phyloP scores from a whole-genome alignment of 2,113 vertebrate genomes.

The Daubentonia madagascariensis region DNA sequence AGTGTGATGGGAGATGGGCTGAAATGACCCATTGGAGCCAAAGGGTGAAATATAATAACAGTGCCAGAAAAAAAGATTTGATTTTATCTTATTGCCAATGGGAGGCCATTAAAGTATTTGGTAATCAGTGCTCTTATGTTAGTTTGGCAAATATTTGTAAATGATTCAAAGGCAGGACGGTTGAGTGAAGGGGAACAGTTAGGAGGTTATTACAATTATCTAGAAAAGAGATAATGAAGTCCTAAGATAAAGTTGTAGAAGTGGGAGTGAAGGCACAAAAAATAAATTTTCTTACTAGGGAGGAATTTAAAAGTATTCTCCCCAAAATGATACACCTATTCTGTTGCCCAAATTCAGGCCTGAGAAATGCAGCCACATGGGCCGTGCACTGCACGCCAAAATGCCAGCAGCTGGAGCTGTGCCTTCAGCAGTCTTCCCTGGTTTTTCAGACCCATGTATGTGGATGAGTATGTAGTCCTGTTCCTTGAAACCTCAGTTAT shows the following conservation, averaged over 20 bases:
- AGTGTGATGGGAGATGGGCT: neutral
- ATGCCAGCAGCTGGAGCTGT: fast-evolving
- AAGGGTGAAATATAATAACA: neutral
- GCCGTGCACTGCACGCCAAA: neutral
- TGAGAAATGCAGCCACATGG: too few species aligned
- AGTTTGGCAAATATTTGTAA: neutral
- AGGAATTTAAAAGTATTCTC: neutral
- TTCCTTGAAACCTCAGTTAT: neutral
- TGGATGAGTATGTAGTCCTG: too few species aligned
- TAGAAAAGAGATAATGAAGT: neutral
- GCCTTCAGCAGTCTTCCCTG: neutral
- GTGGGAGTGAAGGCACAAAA: neutral
- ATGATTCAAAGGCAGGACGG: neutral
- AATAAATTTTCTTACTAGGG: neutral
- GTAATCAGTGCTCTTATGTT: neutral
- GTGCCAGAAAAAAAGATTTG: neutral
- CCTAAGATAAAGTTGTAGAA: neutral
- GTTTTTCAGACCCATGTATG: neutral
- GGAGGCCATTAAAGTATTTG: neutral
- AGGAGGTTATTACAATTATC: neutral
- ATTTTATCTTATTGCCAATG: neutral
- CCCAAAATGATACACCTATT: neutral
- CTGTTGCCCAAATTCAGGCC: too few species aligned
- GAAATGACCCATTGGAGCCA: neutral
- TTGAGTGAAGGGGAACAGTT: neutral